Percentiles rank a stretch among this genome's conserved stretches.
phyloP scores from a whole-genome alignment of 2,888 invertebrate genomes.

The Volucella inflata region DNA sequence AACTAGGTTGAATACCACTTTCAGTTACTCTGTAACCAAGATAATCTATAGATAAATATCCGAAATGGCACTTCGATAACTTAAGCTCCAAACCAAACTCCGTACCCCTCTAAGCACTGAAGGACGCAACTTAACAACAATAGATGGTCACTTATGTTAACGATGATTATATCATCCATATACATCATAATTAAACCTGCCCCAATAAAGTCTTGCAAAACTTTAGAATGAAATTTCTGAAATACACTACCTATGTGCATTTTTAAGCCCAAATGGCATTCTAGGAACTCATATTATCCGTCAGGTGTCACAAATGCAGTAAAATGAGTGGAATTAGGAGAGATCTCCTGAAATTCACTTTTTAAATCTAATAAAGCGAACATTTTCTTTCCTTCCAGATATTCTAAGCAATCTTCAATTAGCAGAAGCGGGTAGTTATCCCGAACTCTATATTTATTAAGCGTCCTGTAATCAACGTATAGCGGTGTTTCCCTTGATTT shows the following conservation, averaged over 20 bases:
- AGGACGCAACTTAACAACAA: neutral
- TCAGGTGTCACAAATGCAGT: conserved; percentile 14
- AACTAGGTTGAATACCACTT: conserved; percentile 27
- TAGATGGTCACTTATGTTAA: conserved; percentile 15
- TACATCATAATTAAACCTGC: conserved; percentile 30
- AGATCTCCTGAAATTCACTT: neutral
- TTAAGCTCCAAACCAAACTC: neutral
- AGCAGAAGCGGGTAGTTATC: conserved; percentile 10
- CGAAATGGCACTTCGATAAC: conserved; percentile 33
- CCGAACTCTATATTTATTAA: conserved; percentile 4
- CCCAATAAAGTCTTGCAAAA: too few species aligned
- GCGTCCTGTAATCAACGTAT: conserved; percentile 8
- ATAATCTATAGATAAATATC: conserved; percentile 35
- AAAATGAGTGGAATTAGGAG: neutral
- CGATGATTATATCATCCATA: conserved; percentile 61
- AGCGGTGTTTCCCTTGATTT: neutral
- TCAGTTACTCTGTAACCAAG: conserved; percentile 37
- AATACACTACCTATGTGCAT: neutral
- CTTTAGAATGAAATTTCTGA: neutral
- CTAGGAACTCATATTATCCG: conserved; percentile 7
- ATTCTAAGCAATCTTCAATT: conserved; percentile 15
- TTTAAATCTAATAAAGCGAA: neutral
- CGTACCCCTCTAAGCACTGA: neutral
- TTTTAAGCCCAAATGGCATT: too few species aligned
- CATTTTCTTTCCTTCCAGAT: too few species aligned